These are phyloP conservation scores for Conops quadrifasciatus DNA, from an alignment of 2,888 invertebrate genomes.

Conservation along the genomic window DNA sequence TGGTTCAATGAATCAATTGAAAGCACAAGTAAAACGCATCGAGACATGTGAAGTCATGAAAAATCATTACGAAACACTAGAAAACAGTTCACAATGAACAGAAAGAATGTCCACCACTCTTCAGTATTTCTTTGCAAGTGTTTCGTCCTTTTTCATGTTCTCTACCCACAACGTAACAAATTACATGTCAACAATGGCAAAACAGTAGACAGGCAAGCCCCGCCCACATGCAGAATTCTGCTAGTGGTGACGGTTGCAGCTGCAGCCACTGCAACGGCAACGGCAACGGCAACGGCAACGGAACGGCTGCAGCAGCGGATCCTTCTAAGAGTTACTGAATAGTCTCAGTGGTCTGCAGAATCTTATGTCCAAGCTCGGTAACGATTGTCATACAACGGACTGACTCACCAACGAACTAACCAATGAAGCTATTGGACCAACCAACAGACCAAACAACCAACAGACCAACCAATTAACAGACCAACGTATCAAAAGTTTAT, in stretches of 20 bases:
- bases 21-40: conserved; percentile 23
- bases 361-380: no score
- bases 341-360: no score
- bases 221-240: background rate
- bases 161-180: conserved; percentile 39
- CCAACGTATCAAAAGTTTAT: no score
- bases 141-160: conserved; percentile 42
- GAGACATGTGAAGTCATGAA: background rate
- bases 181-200: conserved; percentile 21
- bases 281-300: no score
- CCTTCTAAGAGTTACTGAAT: no score
- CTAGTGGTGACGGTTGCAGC: background rate
- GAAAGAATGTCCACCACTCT: background rate
- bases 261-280: background rate
- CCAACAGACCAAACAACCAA: no score
- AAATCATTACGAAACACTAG: conserved; percentile 12
- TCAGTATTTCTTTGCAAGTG: conserved; percentile 37
- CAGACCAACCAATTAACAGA: no score
- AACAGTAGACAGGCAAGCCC: background rate
- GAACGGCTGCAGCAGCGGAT: no score
- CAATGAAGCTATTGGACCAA: no score
- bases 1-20: background rate
- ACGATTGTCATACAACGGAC: no score
- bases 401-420: no score
- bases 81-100: background rate